Conservation (phyloP, 2,888 invertebrate genomes). For the Blera fallax region DNA sequence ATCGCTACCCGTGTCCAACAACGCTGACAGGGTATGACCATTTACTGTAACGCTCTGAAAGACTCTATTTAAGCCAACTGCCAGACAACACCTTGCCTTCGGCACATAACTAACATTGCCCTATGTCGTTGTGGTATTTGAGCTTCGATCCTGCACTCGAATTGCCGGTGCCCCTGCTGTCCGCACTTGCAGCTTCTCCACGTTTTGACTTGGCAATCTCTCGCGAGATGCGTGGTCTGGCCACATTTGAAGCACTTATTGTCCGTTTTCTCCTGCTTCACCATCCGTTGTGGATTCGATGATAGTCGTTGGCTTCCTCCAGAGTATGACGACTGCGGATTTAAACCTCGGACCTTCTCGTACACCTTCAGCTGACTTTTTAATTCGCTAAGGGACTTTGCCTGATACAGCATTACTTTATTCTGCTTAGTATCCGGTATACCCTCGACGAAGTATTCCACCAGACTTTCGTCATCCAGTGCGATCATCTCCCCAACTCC, state of each 20-base stretch:
- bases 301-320: background rate
- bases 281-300: background rate
- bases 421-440: constrained; percentile 24
- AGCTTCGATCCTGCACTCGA: background rate
- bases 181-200: constrained; percentile 6
- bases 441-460: constrained; percentile 44
- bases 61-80: background rate
- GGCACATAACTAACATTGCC: too few species aligned
- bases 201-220: background rate
- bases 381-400: background rate
- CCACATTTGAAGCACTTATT: constrained; percentile 15
- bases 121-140: background rate
- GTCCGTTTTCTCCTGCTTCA: background rate
- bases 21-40: background rate
- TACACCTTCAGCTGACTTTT: constrained; percentile 40
- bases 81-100: background rate
- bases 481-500: constrained; percentile 45
- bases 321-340: background rate
- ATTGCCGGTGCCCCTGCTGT: background rate
- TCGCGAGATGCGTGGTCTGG: background rate
- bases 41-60: background rate
- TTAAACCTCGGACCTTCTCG: constrained; percentile 28
- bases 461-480: constrained; percentile 54
- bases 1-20: constrained; percentile 10
- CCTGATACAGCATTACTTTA: constrained; percentile 43